Evolutionary conservation across 2,113 vertebrate genomes (phyloP).

Genomic region (Eulemur rufifrons): DNA sequence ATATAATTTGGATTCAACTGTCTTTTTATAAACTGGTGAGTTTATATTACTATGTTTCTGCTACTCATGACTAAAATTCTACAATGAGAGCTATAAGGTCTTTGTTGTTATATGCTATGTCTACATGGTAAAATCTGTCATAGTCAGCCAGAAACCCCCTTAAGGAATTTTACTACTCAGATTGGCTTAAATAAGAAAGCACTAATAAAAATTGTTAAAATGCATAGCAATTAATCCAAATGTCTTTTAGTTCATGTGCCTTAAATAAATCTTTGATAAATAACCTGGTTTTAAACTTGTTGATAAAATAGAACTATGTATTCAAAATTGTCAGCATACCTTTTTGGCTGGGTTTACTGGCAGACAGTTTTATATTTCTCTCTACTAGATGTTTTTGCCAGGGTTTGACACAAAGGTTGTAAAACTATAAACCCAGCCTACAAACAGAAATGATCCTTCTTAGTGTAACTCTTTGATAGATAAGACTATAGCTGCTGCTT

Average conservation of each 20-base stretch:
- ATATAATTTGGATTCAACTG: not conserved
- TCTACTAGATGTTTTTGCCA: not conserved
- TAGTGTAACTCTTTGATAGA: not conserved
- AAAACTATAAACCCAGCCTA: not conserved
- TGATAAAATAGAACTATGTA: not conserved
- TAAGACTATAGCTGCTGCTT: not conserved
- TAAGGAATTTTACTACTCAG: not conserved
- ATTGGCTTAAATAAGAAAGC: not conserved
- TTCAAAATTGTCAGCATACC: not conserved
- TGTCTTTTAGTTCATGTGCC: not conserved
- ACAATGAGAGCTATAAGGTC: not conserved
- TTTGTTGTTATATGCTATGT: not conserved
- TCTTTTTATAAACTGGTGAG: not conserved
- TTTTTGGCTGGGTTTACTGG: not conserved
- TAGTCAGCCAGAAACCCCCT: not conserved
- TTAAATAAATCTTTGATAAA: not conserved
- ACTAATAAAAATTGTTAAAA: not conserved
- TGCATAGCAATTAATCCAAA: not conserved
- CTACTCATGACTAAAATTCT: not conserved
- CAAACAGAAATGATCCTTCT: not conserved
- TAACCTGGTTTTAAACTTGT: not conserved
- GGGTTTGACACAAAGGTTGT: not conserved
- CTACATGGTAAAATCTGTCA: not conserved
- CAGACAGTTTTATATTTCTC: not conserved
- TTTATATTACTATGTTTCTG: not conserved